Conservation (phyloP, 1,140 invertebrate species). For the Akabosia matsudoensis region DNA sequence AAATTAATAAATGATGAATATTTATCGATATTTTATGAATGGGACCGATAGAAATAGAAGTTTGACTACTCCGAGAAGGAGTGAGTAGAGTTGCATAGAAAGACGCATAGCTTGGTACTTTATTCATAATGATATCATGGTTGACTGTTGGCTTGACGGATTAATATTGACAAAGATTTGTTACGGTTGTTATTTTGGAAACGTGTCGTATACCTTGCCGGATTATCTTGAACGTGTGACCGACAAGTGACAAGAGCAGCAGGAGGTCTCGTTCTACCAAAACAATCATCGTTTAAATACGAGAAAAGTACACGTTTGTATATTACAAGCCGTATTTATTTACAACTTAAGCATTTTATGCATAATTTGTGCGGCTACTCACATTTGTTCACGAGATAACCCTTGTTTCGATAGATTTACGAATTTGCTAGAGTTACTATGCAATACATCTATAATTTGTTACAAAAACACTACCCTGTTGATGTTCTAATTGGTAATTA, state of each 20-base stretch:
- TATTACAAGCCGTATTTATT: no score
- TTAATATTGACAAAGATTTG: background rate
- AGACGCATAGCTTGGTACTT: background rate
- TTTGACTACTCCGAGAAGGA: no score
- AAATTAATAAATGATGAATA: no score
- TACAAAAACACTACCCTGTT: background rate
- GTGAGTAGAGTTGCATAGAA: background rate
- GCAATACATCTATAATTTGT: background rate
- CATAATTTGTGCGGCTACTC: no score
- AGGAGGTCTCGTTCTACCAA: background rate
- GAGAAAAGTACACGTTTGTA: no score
- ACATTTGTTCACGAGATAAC: no score
- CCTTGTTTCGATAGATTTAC: no score
- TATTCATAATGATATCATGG: background rate
- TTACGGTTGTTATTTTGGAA: background rate
- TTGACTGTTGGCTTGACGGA: background rate
- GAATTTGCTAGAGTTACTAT: no score
- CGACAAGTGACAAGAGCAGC: background rate
- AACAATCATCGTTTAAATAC: no score
- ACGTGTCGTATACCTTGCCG: background rate
- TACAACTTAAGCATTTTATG: no score
- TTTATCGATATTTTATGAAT: no score
- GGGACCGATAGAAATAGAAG: no score
- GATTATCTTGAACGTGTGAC: background rate
- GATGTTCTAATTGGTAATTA: background rate